These are phyloP conservation scores for Lycaon pictus DNA, from an alignment of 2,113 vertebrate genomes.

Conservation along the genomic window DNA sequence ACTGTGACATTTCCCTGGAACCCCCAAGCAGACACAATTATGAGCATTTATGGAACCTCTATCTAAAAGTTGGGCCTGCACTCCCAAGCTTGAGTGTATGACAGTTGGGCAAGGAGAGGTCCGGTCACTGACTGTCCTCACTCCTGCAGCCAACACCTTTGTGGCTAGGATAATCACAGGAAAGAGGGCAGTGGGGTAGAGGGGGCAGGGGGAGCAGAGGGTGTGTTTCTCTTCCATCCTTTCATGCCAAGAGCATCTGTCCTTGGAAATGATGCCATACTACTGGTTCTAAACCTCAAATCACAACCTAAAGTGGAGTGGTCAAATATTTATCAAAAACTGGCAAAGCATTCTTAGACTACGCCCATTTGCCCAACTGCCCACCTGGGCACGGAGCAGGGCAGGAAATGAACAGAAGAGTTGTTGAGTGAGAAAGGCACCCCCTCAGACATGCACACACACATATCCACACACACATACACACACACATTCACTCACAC, in stretches of 20 bases:
- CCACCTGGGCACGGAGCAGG: neutral
- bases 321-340: slow-evolving; percentile 21
- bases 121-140: neutral
- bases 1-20: neutral
- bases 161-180: neutral
- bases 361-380: neutral
- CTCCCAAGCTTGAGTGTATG: neutral
- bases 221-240: neutral
- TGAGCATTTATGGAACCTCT: neutral
- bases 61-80: neutral
- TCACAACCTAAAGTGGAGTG: neutral
- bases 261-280: neutral
- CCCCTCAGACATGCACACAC: neutral
- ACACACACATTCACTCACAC: neutral
- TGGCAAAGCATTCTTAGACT: neutral
- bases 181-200: neutral
- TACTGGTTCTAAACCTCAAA: neutral
- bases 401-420: neutral
- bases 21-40: neutral
- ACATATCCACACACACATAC: neutral
- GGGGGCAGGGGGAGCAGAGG: fast-evolving
- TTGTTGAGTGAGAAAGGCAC: neutral
- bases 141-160: neutral
- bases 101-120: neutral
- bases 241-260: neutral